Evolutionary conservation across 2,113 vertebrate species (phyloP), one percentile per base, ranked within the genome.

Genomic region (Toxotes jaculatrix): DNA sequence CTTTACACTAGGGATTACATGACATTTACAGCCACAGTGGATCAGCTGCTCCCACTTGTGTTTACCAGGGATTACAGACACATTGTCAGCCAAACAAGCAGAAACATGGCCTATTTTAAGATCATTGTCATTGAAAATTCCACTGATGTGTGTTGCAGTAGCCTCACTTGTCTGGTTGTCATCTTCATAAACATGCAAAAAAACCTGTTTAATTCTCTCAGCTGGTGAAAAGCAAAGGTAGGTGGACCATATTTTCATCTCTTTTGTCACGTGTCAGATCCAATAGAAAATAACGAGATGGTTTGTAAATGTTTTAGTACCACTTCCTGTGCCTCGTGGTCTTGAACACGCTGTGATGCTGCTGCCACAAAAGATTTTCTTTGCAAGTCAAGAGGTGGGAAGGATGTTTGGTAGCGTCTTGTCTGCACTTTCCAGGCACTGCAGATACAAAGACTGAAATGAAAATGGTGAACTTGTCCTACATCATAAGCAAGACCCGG

Each of bases 221-320:
- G 32, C 31, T 63, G 68, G 32, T 40, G 47, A 42, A 65, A 73
- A 62, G 31, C 42, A 72, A 40, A 79, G 32, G 65, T 21, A 74
- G 8, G 14, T 64, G 51, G 60, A 45, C 36, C 27, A 63, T 21
- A 0, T 74, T 74, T 76, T 62, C 2, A 6, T 42, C 67, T 73
- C 51, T 32, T 82, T 75, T 74, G 78, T 80, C 45, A 31, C n/a
- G 61, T 79, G 71, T 83, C 84, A 85, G 31, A 71, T 76, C 56
- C 34, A 66, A 69, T 82, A 32, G 8, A 69, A 56, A 56, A 40
- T 11, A 45, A 85, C 7, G 27, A 34, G 51, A n/a, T 14, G 14
- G 14, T 38, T 42, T 51, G 36, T 83, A 40, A 83, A 89, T 85
- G 63, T 77, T 91, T 87, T 49, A 82, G 79, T 17, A 43, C 6